Base-by-base conservation (phyloP, 2,888 invertebrate genomes). In the Cheilosia soror region DNA sequence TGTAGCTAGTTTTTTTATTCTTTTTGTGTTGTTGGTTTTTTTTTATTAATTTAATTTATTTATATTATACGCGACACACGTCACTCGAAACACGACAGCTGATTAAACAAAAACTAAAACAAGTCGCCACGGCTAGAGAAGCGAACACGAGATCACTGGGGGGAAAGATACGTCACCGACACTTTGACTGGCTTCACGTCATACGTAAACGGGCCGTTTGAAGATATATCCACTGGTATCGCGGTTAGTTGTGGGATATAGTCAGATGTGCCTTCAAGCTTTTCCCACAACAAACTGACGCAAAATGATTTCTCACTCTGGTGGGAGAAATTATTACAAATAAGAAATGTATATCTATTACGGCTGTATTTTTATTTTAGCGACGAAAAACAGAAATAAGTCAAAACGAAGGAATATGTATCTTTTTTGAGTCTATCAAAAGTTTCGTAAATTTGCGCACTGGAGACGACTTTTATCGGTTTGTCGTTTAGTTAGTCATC, bases 251-350 rank as follows among this genome's bases (percentile, higher is more conserved):
- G 29, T 57, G 53, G n/a, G 63, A n/a, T 55, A 55, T 33, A n/a
- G 25, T 33, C 9, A 20, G 53, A 27, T 42, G 29, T 29, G 62
- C 44, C 44, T 47, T 55, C 55, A 49, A 78, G 78, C 78, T 71
- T 78, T 71, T 78, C n/a, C 37, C 62, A 55, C 68, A 62, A 31
- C 68, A 42, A 68, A 53, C 31, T 68, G 68, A 62, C 78, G 62
- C 58, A 20, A 63, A 78, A 40, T 42, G 29, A 53, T 49, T 47
- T 62, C 60, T 47, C 62, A 13, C 60, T 33, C 60, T 60, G n/a
- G 33, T 33, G 15, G 68, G 37, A 33, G 33, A 60, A 66, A 51
- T 49, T 20, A 33, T 55, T 31, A 33, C n/a, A 78, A 62, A 27
- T 31, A 55, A 77, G 55, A 29, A n/a, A 31, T 65, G 20, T 63